Evolutionary conservation across 2,797 vertebrate genomes (phyloP), one percentile per base, ranked within the genome.

Genomic region (Syngnathus rostellatus): DNA sequence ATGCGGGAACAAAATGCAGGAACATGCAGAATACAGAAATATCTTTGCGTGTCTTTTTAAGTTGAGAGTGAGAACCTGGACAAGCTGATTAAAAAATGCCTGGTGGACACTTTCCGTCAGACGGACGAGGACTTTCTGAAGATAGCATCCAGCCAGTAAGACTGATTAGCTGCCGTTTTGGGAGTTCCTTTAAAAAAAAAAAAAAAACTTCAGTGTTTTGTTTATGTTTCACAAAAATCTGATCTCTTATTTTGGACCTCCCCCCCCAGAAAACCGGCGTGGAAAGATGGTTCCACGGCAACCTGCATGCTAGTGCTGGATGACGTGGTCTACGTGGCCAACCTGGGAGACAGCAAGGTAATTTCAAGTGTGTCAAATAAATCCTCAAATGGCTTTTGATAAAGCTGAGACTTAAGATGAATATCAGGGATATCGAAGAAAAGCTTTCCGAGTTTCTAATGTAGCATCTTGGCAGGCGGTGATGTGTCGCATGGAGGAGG

Each of bases 201-300:
- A 23, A 14, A 14, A 43, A 43, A 2, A 10, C 41, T 43, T 43
- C 2, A 10, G 41, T 43, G 41, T 43, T 43, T 43, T 43, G 2
- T 43, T 4, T 31, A 3, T 31, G 3, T 31, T 31, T 31, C 3
- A 31, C 31, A 31, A 31, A 31, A 31, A 31, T 31, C 31, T 31
- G 31, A 31, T 31, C 31, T 31, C 31, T 31, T 31, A 31, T 31
- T 31, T 31, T 31, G 31, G 31, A 31, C 17, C 23, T 23, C 16
- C 4, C 46, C 40, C 41, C 10, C 41, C 82, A 99, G 97, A 89
- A 99, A 99, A 72, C 97, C 97, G 0, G 94, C 92, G 0, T 99
- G 97, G 97, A 99, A 98, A 75, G 97, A 99, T 40, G 97, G 97
- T n/a, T 94, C 94, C 69, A 99, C 97, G 5, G 97, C 94, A 23